phyloP scores from a whole-genome alignment of 2,888 invertebrate genomes.

The Lamellibrachia satsuma region DNA sequence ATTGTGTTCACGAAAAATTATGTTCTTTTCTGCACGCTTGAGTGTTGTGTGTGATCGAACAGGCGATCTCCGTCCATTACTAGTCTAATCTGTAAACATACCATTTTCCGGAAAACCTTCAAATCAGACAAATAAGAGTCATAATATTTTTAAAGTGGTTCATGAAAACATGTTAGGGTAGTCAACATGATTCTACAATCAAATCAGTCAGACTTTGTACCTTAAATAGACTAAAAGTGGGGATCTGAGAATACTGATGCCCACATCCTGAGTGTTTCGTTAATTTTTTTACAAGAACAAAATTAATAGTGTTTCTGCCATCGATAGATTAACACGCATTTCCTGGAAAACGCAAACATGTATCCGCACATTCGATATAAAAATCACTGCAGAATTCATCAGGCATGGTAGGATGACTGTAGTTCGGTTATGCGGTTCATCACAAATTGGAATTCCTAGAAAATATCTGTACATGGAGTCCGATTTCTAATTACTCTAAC shows the following conservation, averaged over 20 bases:
- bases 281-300: not conserved
- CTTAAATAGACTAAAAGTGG: no score
- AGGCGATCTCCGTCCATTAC: not conserved
- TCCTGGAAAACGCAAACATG: not conserved
- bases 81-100: not conserved
- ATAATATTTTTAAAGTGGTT: not conserved
- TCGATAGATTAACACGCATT: not conserved
- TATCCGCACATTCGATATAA: not conserved
- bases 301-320: not conserved
- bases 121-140: not conserved
- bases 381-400: not conserved
- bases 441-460: not conserved
- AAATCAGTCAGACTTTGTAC: no score
- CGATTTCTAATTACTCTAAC: not conserved
- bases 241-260: no score
- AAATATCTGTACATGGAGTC: not conserved
- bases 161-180: no score
- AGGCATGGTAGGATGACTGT: not conserved
- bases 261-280: not conserved
- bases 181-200: no score
- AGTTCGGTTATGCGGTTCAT: not conserved
- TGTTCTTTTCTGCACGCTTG: no score
- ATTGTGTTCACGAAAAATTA: not conserved
- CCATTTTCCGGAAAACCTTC: not conserved
- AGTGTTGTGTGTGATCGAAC: no score